Percentiles rank a stretch among this genome's conserved stretches.
phyloP scores from a whole-genome alignment of 2,888 invertebrate genomes.

The Horisme vitalbata region DNA sequence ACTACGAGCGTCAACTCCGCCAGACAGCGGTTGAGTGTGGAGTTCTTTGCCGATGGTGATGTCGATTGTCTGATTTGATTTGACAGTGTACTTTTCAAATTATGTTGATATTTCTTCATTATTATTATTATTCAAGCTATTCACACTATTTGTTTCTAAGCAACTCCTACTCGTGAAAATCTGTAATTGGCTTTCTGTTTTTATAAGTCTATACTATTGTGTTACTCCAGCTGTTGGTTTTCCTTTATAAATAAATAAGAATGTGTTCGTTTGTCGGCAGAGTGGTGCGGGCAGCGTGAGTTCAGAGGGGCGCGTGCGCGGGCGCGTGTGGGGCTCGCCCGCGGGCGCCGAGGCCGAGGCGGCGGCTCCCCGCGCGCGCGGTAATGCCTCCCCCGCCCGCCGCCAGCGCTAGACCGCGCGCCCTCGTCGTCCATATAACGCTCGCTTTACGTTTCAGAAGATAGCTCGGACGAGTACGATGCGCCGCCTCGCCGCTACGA shows the following conservation, averaged over 20 bases:
- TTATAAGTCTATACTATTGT: no score
- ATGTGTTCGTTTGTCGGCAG: slow-evolving; percentile 47
- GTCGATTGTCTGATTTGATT: no score
- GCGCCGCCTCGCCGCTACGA: slow-evolving; percentile 48
- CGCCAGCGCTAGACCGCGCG: slow-evolving; percentile 18
- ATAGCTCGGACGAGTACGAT: slow-evolving; percentile 79
- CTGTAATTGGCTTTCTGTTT: no score
- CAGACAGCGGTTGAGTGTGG: no score
- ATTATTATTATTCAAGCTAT: no score
- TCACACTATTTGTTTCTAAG: no score
- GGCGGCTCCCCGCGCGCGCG: slow-evolving; percentile 70
- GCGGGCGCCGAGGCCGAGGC: slow-evolving; percentile 73
- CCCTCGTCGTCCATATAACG: slow-evolving; percentile 60
- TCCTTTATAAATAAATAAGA: no score
- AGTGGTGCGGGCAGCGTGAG: slow-evolving; percentile 50
- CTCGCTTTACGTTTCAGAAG: slow-evolving; percentile 78
- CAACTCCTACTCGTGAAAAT: no score
- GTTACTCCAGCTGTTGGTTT: no score
- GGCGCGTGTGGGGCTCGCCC: slow-evolving; percentile 76
- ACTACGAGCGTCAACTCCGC: no score
- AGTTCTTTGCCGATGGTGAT: no score
- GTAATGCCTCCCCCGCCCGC: slow-evolving; percentile 52
- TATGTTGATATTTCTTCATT: neutral
- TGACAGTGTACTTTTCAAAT: no score
- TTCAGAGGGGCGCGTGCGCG: slow-evolving; percentile 62